phyloP scores from a whole-genome alignment of 1,140 invertebrate species.

The Oedothorax gibbosus region DNA sequence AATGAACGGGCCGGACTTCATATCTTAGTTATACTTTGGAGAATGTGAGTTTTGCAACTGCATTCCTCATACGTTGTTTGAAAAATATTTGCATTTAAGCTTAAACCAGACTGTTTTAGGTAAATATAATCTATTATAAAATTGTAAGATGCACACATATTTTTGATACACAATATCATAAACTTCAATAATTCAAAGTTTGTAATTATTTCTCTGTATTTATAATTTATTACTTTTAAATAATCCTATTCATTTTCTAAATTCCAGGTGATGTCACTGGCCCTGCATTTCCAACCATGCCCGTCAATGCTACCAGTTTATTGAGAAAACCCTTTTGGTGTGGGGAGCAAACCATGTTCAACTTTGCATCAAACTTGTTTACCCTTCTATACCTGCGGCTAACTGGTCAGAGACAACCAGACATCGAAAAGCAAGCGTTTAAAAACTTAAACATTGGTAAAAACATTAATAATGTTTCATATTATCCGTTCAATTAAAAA shows the following conservation, averaged over 20 bases:
- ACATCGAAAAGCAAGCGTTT: constrained; percentile 83
- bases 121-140: no score
- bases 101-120: no score
- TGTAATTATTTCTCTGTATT: no score
- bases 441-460: constrained; percentile 82
- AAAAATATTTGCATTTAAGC: no score
- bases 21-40: no score
- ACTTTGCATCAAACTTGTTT: constrained; percentile 93
- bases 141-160: no score
- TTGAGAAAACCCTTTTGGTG: constrained; percentile 81
- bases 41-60: no score
- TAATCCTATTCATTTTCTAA: neutral
- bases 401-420: constrained; percentile 81
- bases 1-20: no score
- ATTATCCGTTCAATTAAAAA: neutral
- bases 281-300: constrained; percentile 93
- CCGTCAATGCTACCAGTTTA: constrained; percentile 86
- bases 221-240: no score
- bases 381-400: constrained; percentile 90
- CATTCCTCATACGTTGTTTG: no score
- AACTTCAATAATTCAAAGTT: no score
- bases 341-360: constrained; percentile 94
- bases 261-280: constrained; percentile 88
- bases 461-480: neutral
- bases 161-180: no score